Conservation (phyloP, 2,888 invertebrate species). For the Myopa testacea region DNA sequence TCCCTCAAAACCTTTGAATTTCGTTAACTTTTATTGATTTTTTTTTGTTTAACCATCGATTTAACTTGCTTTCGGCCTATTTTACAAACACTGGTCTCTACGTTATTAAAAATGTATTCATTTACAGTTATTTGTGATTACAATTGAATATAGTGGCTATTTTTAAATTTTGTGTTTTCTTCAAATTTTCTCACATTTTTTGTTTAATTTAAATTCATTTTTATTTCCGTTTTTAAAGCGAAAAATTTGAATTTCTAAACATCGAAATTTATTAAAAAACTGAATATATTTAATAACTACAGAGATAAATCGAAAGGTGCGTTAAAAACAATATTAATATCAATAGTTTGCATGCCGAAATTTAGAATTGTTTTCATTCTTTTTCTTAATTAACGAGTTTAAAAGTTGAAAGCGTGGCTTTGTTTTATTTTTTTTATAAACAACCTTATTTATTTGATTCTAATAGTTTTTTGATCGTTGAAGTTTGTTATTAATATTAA, state of each 20-base stretch:
- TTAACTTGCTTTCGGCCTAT: not conserved
- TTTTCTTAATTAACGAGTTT: not conserved
- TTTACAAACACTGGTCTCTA: conserved; percentile 14
- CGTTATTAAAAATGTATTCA: not conserved
- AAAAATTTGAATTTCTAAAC: conserved; percentile 19
- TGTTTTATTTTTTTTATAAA: not conserved
- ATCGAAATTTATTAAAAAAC: conserved; percentile 10
- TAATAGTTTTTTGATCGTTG: not conserved
- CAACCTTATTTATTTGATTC: conserved; percentile 8
- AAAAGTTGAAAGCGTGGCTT: not conserved
- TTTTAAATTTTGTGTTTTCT: not conserved
- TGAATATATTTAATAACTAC: not conserved
- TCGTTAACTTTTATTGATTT: conserved; percentile 6
- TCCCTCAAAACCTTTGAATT: conserved; percentile 18
- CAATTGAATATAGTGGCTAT: not conserved
- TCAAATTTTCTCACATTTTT: not conserved
- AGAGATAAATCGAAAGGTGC: conserved; percentile 12
- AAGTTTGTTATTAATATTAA: too few species aligned
- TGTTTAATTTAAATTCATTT: not conserved
- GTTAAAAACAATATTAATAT: conserved; percentile 7
- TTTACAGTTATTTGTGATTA: not conserved
- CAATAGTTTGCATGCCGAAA: not conserved
- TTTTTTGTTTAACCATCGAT: not conserved
- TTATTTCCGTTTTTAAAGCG: not conserved
- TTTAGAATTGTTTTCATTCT: not conserved